Base-by-base conservation (phyloP, 2,888 invertebrate genomes). In the Ichneumoninae sp. region DNA sequence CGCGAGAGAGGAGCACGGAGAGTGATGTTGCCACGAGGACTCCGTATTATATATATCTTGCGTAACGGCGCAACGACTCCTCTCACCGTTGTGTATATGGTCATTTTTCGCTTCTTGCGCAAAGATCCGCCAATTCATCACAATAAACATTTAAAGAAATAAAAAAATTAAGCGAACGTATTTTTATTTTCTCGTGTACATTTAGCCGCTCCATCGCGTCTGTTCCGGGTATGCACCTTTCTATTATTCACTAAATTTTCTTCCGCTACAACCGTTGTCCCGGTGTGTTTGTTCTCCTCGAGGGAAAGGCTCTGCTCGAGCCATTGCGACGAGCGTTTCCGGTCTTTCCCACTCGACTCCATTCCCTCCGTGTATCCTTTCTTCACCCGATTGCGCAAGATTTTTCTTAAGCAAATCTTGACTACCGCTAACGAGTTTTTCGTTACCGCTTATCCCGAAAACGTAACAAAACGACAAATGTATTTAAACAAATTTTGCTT, bases 51-150 rank as follows among this genome's bases (percentile, higher is more conserved):
- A 63, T 65, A 52, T 50, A 66, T 73, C 74, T 83, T 79, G 73
- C 83, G 78, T 69, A 83, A 83, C 68, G 19, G 36, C 71, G 36
- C 30, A 82, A 66, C 76, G 40, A 70, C 60, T 75, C 63, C 44
- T 73, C 60, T 70, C 65, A 47, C 60, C 40, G 66, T 22, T 36
- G 47, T 33, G 33, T 44, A 44, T 71, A 44, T 50, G 16, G 50
- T 33, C 30, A 36, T 75, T 75, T 75, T 16, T 60, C 63, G 30
- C 30, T 6, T 33, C 63, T 63, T 16, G 13, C 33, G 30, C 44
- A 47, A 47, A 16, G 44, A 33, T 68, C 60, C 75, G 65, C 52
- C 33, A n/a, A 22, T 60, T 63, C 30, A 73, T 47, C 4, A 3
- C 13, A 47, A 47, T 47, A 40, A 40, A 10, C 8, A 40, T 10